Evolutionary conservation across 2,888 invertebrate species (phyloP).

Genomic region (Ptychoptera contaminata): DNA sequence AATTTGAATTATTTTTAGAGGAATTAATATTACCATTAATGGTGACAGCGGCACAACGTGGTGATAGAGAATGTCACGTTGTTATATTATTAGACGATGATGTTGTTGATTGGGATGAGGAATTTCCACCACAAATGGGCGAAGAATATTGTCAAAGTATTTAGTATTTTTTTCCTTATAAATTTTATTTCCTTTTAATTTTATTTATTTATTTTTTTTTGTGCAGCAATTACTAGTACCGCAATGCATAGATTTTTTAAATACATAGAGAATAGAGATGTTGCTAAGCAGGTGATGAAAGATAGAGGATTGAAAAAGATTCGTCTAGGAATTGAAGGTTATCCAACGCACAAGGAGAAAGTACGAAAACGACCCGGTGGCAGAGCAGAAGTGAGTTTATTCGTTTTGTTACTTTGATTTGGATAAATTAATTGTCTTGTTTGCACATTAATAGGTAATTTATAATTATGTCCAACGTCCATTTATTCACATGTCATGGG

Average conservation of each 20-base stretch:
- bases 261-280: constrained; percentile 98
- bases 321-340: constrained; percentile 94
- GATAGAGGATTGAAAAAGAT: constrained; percentile 98
- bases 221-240: constrained; percentile 75
- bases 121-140: constrained; percentile 99
- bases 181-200: background rate
- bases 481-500: constrained; percentile 88
- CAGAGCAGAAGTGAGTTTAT: constrained; percentile 72
- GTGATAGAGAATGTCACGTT: constrained; percentile 95
- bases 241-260: constrained; percentile 97
- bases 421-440: no score
- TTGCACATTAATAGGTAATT: no score
- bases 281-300: constrained; percentile 97
- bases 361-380: constrained; percentile 90
- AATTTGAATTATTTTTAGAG: constrained; percentile 93
- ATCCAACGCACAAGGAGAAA: constrained; percentile 99
- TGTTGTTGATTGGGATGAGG: constrained; percentile 93
- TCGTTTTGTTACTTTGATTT: background rate
- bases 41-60: constrained; percentile 85
- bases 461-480: constrained; percentile 99
- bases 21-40: constrained; percentile 88
- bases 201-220: background rate
- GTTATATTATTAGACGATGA: constrained; percentile 94
- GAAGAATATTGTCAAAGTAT: constrained; percentile 94
- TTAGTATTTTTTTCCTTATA: constrained; percentile 12